Base-by-base conservation (phyloP, 2,797 vertebrate genomes). In the Amazona ochrocephala region DNA sequence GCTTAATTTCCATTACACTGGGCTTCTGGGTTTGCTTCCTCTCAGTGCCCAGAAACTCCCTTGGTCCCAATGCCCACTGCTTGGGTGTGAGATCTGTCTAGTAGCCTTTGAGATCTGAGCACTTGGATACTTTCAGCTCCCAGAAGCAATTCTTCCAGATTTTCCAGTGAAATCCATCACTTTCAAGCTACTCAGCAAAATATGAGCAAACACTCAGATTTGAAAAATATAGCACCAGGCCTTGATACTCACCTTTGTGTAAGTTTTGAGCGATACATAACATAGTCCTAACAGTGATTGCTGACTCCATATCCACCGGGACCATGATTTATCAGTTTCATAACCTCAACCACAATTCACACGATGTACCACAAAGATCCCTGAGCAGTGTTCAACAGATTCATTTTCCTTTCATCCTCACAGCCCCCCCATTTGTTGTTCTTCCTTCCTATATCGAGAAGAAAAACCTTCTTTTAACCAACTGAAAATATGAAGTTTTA, bases 241-340 rank as follows among this genome's bases (percentile, higher is more conserved):
- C 91, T 72, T 82, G 74, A n/a, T 65, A 34, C 2, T 86, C 58
- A 32, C 32, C 44, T 88, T 68, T 54, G 62, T 88, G 50, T 41
- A 50, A 78, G n/a, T 72, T 88, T 83, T 66, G 80, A 83, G 77
- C 10, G 60, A 76, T 78, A 44, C 54, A 32, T 70, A 88, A 62
- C 67, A 32, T 2, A n/a, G 70, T 42, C 89, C 66, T 86, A 74
- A 81, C 19, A 58, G 80, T 74, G 50, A 88, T 66, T 54, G 88
- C 88, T 95, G 94, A 91, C 88, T 89, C 60, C 5, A 1, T 37
- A 65, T 68, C 85, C 88, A 67, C 54, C 0, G 62, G 86, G 96
- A 64, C 80, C 30, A 3, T 95, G 94, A 96, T 95, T 91, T 92
- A 93, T 86, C 93, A 86, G 88, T 88, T 97, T 95, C 93, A 95